Evolutionary conservation across 30 jellyfish, hydroid and myxozoan genomes (phyloP).

Genomic region (Aurelia aurita complex sp. Pacific): DNA sequence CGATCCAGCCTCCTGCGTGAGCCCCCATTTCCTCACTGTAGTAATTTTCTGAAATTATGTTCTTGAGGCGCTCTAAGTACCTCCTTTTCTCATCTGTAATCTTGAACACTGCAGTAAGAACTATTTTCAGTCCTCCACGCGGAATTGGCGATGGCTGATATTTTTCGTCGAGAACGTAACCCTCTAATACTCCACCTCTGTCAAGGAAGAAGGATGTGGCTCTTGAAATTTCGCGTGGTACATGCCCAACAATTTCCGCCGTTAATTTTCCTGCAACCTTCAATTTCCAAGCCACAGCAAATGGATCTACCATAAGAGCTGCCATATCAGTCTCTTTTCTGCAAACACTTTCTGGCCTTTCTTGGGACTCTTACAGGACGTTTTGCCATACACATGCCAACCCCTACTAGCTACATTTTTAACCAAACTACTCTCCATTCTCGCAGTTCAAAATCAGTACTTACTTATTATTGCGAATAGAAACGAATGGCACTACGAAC

Average conservation of each 20-base stretch:
- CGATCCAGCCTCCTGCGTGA: not conserved
- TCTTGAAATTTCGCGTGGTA: constrained; percentile 8
- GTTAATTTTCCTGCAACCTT: constrained; percentile 6
- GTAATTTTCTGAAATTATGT: not conserved
- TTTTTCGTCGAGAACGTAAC: not conserved
- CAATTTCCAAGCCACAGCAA: constrained; percentile 15
- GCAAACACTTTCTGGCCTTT: constrained; percentile 21
- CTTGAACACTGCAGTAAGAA: not conserved
- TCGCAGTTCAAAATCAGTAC: constrained; percentile 1
- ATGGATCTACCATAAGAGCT: constrained; percentile 3
- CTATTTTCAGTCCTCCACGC: constrained; percentile 6
- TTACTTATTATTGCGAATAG: too few species aligned
- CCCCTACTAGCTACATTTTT: constrained; percentile 35
- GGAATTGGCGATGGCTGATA: constrained; percentile 19
- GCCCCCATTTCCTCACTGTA: not conserved
- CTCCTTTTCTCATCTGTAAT: not conserved
- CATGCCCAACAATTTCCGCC: constrained; percentile 6
- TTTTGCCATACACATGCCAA: constrained; percentile 42
- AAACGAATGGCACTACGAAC: not conserved
- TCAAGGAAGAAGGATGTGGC: constrained; percentile 15
- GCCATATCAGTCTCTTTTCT: constrained; percentile 4
- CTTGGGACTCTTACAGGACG: constrained; percentile 40
- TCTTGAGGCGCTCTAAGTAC: not conserved
- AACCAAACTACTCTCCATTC: not conserved
- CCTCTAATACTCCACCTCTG: constrained; percentile 8